Evolutionary conservation across 1,140 invertebrate genomes (phyloP).

Genomic region (Eurosta solidaginis): DNA sequence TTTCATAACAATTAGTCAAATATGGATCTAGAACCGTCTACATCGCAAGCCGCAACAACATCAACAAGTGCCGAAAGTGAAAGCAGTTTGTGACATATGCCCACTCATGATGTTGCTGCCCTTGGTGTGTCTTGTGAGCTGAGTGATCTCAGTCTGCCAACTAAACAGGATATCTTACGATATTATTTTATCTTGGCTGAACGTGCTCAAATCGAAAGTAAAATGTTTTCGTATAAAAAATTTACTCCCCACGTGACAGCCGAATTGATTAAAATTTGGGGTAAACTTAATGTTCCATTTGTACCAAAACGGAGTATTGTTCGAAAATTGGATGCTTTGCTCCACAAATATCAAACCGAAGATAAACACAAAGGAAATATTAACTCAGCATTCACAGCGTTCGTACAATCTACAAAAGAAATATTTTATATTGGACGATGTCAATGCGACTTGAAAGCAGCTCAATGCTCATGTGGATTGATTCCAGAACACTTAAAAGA

Average conservation of each 20-base stretch:
- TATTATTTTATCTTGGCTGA: background rate
- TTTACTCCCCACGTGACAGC: background rate
- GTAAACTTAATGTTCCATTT: background rate
- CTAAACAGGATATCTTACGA: background rate
- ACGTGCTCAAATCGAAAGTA: background rate
- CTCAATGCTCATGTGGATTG: conserved; percentile 26
- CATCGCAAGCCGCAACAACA: background rate
- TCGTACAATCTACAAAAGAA: conserved; percentile 1
- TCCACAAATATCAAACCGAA: background rate
- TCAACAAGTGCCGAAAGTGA: background rate
- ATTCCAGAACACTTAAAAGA: background rate
- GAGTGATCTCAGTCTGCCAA: too few relatives aligned
- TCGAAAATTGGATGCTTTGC: background rate
- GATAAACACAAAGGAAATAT: background rate
- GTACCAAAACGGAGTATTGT: background rate
- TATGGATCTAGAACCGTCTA: background rate
- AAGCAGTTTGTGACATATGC: too few relatives aligned
- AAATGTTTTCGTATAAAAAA: background rate
- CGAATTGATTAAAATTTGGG: background rate
- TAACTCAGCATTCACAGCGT: background rate
- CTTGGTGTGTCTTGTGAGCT: background rate
- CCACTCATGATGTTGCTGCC: background rate
- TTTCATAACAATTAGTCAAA: too few relatives aligned
- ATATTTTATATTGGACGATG: background rate
- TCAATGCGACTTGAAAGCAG: background rate